Evolutionary conservation across 2,113 vertebrate species (phyloP).

Genomic region (Pterocles burchelli): DNA sequence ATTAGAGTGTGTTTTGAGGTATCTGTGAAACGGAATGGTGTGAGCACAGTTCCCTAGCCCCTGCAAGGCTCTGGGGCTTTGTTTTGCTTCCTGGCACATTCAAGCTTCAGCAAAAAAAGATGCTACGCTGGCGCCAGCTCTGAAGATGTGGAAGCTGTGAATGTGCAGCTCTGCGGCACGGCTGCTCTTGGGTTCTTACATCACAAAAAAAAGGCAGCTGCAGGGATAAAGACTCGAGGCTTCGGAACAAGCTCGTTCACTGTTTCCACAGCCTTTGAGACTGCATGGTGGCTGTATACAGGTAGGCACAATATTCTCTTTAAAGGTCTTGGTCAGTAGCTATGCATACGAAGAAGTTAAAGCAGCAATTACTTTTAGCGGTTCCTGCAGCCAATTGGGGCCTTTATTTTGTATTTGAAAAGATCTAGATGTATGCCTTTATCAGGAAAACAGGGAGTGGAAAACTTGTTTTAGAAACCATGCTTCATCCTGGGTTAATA

Average conservation of each 20-base stretch:
- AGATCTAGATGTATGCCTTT: background rate
- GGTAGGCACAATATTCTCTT: background rate
- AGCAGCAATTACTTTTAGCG: background rate
- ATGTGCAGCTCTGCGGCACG: background rate
- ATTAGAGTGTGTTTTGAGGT: background rate
- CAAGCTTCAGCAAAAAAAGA: background rate
- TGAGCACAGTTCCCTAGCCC: background rate
- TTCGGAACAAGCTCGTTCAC: background rate
- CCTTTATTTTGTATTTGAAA: background rate
- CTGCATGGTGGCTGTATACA: background rate
- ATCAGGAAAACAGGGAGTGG: background rate
- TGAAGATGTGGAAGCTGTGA: background rate
- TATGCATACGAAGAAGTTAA: background rate
- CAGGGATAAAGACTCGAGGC: background rate
- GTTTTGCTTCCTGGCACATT: background rate
- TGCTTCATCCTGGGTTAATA: background rate
- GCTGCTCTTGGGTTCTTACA: background rate
- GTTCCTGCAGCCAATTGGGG: background rate
- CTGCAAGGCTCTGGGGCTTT: background rate
- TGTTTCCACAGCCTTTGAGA: background rate
- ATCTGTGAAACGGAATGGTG: fast-evolving
- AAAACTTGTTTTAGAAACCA: background rate
- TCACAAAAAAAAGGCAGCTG: background rate
- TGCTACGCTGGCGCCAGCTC: fast-evolving
- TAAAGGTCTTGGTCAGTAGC: background rate